phyloP scores from a whole-genome alignment of 1,140 invertebrate species.

The Hycleus cichorii region DNA sequence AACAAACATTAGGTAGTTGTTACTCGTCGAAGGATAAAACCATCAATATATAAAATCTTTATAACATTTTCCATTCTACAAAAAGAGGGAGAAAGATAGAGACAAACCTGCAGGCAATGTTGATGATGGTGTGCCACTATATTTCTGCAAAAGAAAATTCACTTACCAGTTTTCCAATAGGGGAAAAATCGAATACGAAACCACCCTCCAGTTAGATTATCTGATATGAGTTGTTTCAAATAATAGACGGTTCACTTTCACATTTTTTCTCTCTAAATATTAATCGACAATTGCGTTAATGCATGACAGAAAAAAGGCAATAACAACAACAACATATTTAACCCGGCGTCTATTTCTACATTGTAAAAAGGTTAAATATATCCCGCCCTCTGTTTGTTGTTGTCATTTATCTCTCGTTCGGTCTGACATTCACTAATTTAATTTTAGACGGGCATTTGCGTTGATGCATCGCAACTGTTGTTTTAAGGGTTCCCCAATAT shows the following conservation, averaged over 20 bases:
- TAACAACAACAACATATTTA: neutral
- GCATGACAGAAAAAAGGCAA: no score
- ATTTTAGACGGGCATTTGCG: conserved; percentile 23
- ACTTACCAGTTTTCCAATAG: no score
- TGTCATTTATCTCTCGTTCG: conserved; percentile 19
- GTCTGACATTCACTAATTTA: conserved; percentile 22
- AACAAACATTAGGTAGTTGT: conserved; percentile 16
- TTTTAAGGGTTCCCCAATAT: conserved; percentile 29
- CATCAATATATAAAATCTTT: conserved; percentile 8
- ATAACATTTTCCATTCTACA: neutral
- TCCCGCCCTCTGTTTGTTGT: conserved; percentile 14
- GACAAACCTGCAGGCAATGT: neutral
- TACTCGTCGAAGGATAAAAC: conserved; percentile 16
- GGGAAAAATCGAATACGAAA: no score
- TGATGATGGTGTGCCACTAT: neutral
- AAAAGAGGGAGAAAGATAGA: neutral
- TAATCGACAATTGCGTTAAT: neutral
- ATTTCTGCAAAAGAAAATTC: no score
- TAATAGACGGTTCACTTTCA: no score
- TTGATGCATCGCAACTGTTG: conserved; percentile 27
- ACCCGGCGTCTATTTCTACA: conserved; percentile 2
- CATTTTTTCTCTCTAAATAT: no score
- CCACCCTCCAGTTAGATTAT: no score
- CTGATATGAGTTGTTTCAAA: no score
- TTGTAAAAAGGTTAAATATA: conserved; percentile 20